Percentiles rank a stretch among this genome's conserved stretches.
phyloP scores from a whole-genome alignment of 2,113 vertebrate species.

The Oryctolagus cuniculus region mOryCun1.1 NC_091439.1:7265501-7266000 shows the following conservation, averaged over 20 bases:
- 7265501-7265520: background rate
- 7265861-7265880: background rate
- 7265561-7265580: background rate
- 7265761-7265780: background rate
- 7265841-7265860: conserved; percentile 13
- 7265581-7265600: background rate
- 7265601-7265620: background rate
- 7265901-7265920: background rate
- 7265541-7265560: background rate
- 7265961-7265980: background rate
- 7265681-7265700: background rate
- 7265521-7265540: background rate
- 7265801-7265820: conserved; percentile 58
- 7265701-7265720: conserved; percentile 7
- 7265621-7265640: background rate
- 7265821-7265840: conserved; percentile 9
- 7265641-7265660: background rate
- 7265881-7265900: background rate
- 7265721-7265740: conserved; percentile 15
- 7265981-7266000: background rate
- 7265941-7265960: background rate
- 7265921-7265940: background rate
- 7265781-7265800: conserved; percentile 37
- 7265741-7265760: conserved; percentile 1
- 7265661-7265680: conserved; percentile 26